A percentile compares a stretch with the other conserved stretches of the same genome.
phyloP scores from a whole-genome alignment of 92 coral and sea anemone species.

The Palythoa grandiflora region DNA sequence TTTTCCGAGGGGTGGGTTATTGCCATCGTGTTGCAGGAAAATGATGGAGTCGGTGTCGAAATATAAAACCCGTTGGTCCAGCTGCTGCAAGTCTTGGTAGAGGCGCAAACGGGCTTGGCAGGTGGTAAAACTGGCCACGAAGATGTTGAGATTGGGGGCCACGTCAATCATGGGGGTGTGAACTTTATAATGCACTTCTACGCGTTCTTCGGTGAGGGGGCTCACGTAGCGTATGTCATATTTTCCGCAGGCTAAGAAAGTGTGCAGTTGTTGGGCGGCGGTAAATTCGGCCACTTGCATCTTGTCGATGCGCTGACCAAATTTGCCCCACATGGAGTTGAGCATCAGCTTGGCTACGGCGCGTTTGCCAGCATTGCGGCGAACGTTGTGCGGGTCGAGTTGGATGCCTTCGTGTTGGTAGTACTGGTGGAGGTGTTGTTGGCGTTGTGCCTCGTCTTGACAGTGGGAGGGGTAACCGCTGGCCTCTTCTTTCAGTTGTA shows the following conservation, averaged over 20 bases:
- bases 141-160: neutral
- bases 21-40: neutral
- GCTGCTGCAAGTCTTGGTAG: neutral
- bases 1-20: neutral
- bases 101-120: neutral
- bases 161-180: too few relatives aligned
- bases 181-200: neutral
- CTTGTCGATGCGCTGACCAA: neutral
- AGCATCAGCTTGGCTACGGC: neutral
- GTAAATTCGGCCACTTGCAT: neutral
- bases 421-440: neutral
- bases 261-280: neutral
- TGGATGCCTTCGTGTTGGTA: neutral
- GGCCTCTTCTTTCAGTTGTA: neutral
- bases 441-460: neutral
- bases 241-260: too few relatives aligned
- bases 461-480: neutral
- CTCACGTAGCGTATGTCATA: too few relatives aligned
- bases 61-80: neutral
- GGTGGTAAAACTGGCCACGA: neutral
- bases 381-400: neutral
- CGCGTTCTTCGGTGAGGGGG: neutral
- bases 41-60: neutral
- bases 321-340: neutral
- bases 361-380: neutral